phyloP scores from a whole-genome alignment of 2,888 invertebrate species.

The Agrochola lota region DNA sequence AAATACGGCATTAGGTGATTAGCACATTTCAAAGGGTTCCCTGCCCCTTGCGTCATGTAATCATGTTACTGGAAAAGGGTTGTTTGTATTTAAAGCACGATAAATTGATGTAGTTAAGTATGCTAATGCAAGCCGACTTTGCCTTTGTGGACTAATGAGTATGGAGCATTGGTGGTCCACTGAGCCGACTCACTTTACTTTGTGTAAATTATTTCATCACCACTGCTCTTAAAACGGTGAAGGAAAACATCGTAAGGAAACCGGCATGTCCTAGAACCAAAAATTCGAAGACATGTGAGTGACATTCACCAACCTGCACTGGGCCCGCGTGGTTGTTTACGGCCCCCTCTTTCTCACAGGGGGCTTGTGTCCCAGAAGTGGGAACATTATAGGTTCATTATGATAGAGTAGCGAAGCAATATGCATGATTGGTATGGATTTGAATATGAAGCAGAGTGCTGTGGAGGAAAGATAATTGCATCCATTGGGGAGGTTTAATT shows the following conservation, averaged over 20 bases:
- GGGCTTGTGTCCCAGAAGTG: too few relatives aligned
- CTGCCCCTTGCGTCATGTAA: constrained; percentile 64
- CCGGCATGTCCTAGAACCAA: too few relatives aligned
- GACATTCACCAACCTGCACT: too few relatives aligned
- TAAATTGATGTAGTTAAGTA: constrained; percentile 66
- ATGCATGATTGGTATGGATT: constrained; percentile 10
- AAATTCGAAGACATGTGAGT: too few relatives aligned
- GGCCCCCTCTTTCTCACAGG: too few relatives aligned
- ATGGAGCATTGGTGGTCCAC: too few relatives aligned
- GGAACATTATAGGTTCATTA: too few relatives aligned
- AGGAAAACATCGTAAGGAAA: too few relatives aligned
- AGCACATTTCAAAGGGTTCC: constrained; percentile 80
- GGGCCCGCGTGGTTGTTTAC: too few relatives aligned
- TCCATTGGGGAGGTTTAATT: background rate
- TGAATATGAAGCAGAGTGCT: background rate
- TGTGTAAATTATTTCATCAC: too few relatives aligned
- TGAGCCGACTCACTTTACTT: too few relatives aligned
- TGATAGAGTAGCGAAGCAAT: background rate
- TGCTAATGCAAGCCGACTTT: constrained; percentile 37
- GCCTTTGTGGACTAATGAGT: constrained; percentile 35
- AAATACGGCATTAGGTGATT: constrained; percentile 84
- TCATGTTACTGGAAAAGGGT: constrained; percentile 60
- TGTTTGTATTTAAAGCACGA: constrained; percentile 73
- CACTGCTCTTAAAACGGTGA: too few relatives aligned
- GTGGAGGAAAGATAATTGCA: background rate